Conservation (phyloP, 2,888 invertebrate genomes). For the Globia sparganii region DNA sequence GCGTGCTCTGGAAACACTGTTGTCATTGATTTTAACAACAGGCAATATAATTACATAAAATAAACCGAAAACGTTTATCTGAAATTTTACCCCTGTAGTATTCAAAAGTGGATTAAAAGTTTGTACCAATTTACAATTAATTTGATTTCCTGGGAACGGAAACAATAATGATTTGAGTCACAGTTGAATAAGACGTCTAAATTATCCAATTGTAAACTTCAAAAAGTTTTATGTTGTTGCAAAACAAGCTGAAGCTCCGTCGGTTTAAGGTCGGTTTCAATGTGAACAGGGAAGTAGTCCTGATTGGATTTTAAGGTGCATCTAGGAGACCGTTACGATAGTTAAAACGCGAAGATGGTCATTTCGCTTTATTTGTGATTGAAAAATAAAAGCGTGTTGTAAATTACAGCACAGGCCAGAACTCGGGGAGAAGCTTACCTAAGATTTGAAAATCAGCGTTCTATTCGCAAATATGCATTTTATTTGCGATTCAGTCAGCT, state of each 20-base stretch:
- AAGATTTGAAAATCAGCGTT: constrained; percentile 55
- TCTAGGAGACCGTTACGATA: constrained; percentile 57
- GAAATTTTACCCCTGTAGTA: constrained; percentile 33
- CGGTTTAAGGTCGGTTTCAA: constrained; percentile 53
- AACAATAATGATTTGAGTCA: constrained; percentile 64
- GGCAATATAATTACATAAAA: constrained; percentile 57
- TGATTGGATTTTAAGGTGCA: constrained; percentile 56
- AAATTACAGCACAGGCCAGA: constrained; percentile 40
- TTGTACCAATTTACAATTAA: constrained; percentile 51
- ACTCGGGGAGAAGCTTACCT: constrained; percentile 6
- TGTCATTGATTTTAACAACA: constrained; percentile 67
- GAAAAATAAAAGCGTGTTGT: constrained; percentile 54
- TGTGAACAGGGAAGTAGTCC: constrained; percentile 4
- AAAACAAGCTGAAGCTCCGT: constrained; percentile 46
- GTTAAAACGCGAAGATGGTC: constrained; percentile 65
- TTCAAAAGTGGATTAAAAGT: constrained; percentile 54
- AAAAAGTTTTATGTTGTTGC: constrained; percentile 39
- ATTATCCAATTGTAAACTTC: constrained; percentile 62
- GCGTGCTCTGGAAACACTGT: constrained; percentile 37
- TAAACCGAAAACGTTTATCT: constrained; percentile 37
- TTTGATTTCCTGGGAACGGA: constrained; percentile 57
- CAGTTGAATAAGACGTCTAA: constrained; percentile 62
- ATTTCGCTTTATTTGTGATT: constrained; percentile 58
- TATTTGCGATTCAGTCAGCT: constrained; percentile 79
- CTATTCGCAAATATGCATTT: constrained; percentile 74